Base-by-base conservation (phyloP, 2,113 vertebrate species). In the Uria lomvia region DNA sequence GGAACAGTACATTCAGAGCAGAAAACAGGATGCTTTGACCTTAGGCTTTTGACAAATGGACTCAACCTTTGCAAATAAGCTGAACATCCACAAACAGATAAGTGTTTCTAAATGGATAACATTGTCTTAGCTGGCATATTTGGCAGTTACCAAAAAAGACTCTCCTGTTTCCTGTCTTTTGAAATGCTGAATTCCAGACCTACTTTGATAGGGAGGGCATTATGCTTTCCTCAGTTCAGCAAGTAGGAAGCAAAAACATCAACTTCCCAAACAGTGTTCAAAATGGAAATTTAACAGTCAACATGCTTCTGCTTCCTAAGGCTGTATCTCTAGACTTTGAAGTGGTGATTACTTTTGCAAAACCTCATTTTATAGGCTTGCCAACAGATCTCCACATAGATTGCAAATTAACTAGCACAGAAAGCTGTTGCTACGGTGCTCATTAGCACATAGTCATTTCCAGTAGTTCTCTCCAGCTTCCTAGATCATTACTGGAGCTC, bases 371-470 rank as follows among this genome's bases (percentile, higher is more conserved):
- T 85, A 89, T 82, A 90, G 91, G 49, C 73, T 85, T 96, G 86
- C 86, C 92, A 94, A 72, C 53, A 94, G 86, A 96, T 96, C 86
- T 96, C 92, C 42, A 52, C 76, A 68, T 85, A 94, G 96, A 94
- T 60, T 95, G 91, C 86, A 94, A 96, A 94, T 96, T 97, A 94
- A 94, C 88, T 49, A 80, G 67, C 36, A 49, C 21, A 75, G 91
- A 96, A 94, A 94, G 68, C 76, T 92, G 70, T 11, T 40, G n/a
- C 68, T 60, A 40, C 27, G 27, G 60, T 82, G 66, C 84, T 95
- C 89, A 87, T 96, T 97, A 97, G 91, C 76, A 91, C 84, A 88
- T 42, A 80, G 58, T 26, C 55, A 75, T 94, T 92, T 87, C 82
- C 66, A 96, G 68, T 42, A 78, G 60, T 72, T 75, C 45, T 95